Evolutionary conservation across 2,113 vertebrate genomes (phyloP).

Genomic region (Prunella fulvescens): DNA sequence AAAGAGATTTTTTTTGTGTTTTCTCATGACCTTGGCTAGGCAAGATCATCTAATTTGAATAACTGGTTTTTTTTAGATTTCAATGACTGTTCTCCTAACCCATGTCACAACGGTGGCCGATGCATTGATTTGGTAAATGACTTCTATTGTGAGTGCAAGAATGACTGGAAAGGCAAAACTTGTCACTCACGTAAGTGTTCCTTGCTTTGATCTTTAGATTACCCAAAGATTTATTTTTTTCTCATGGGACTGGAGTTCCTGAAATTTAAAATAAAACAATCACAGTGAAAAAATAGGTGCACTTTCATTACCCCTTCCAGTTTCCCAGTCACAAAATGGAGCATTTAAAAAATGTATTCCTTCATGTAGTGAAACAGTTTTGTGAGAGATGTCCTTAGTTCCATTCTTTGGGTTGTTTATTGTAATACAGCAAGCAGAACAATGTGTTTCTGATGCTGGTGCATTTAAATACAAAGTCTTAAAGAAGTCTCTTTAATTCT

Average conservation of each 20-base stretch:
- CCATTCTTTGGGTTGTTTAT: not conserved
- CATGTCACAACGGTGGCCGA: constrained; percentile 87
- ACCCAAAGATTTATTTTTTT: constrained; percentile 4
- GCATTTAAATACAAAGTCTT: not conserved
- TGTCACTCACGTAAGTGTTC: constrained; percentile 90
- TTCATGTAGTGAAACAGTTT: not conserved
- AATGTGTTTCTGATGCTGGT: not conserved
- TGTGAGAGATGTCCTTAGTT: not conserved
- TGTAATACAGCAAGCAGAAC: not conserved
- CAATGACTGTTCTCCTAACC: constrained; percentile 88
- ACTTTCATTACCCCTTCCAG: not conserved
- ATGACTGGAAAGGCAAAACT: constrained; percentile 95
- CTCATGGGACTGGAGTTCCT: constrained; percentile 12
- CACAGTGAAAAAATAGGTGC: not conserved
- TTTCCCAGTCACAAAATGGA: not conserved
- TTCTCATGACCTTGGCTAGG: not conserved
- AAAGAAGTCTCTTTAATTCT: not conserved
- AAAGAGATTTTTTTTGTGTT: not conserved
- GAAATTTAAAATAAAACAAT: constrained; percentile 43
- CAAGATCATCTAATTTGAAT: not conserved
- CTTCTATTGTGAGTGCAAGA: constrained; percentile 88
- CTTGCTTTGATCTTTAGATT: constrained; percentile 9
- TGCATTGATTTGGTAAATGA: constrained; percentile 90
- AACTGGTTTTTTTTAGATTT: constrained; percentile 75
- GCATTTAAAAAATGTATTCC: not conserved